These are phyloP conservation scores for Mylabris phalerata DNA, from an alignment of 1,140 invertebrate genomes.

Conservation along the genomic window DNA sequence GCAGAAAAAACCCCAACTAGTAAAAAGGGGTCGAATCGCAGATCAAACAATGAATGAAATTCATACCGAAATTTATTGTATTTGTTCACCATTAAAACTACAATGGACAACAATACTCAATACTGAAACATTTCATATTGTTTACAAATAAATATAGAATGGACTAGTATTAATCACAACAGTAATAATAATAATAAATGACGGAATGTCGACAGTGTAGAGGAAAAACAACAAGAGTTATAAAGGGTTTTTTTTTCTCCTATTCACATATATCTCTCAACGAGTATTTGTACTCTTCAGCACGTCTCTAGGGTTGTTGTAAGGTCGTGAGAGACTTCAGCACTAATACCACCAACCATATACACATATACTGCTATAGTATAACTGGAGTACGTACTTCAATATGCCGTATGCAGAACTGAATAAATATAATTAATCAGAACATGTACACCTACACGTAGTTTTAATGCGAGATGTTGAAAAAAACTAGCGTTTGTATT, in stretches of 20 bases:
- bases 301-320: neutral
- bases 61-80: slow-evolving; percentile 11
- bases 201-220: too few relatives aligned
- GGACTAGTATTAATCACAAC: too few relatives aligned
- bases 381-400: neutral
- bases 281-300: neutral
- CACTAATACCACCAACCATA: neutral
- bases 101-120: neutral
- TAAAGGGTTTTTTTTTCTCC: too few relatives aligned
- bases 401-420: neutral
- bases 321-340: neutral
- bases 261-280: too few relatives aligned
- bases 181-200: too few relatives aligned
- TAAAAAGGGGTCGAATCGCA: neutral
- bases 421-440: neutral
- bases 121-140: too few relatives aligned
- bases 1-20: too few relatives aligned
- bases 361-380: neutral
- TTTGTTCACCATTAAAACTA: slow-evolving; percentile 12
- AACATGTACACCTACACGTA: too few relatives aligned
- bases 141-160: too few relatives aligned
- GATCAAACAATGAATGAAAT: slow-evolving; percentile 14
- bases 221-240: too few relatives aligned
- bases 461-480: too few relatives aligned
- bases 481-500: too few relatives aligned